A percentile compares a stretch with the other conserved stretches of the same genome.
Conservation (phyloP, 1,140 invertebrate species). For the Trypoxylus dichotomus region DNA sequence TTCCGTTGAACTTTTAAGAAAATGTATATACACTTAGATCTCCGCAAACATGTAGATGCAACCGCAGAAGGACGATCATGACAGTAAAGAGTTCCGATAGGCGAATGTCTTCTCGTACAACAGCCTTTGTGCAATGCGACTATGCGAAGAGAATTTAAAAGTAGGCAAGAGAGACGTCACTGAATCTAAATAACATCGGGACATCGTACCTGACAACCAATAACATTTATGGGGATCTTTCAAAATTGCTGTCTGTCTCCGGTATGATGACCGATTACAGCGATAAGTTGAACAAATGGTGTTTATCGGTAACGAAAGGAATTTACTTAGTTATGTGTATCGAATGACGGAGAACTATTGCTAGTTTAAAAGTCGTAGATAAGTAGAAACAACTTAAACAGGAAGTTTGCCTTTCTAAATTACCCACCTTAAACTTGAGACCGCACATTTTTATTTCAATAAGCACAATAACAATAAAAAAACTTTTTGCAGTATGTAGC, state of each 20-base stretch:
- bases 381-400: neutral
- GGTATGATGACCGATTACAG: neutral
- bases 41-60: neutral
- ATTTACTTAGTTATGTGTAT: neutral
- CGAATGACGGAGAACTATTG: neutral
- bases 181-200: slow-evolving; percentile 1
- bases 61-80: neutral
- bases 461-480: too few species aligned
- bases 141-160: neutral
- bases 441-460: neutral
- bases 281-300: neutral
- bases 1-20: neutral
- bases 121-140: slow-evolving; percentile 16
- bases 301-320: neutral
- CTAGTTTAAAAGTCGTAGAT: neutral
- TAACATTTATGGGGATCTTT: neutral
- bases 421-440: neutral
- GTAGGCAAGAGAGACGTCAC: neutral
- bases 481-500: too few species aligned
- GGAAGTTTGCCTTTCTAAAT: neutral
- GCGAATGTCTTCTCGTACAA: slow-evolving; percentile 14
- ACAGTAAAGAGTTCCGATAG: neutral
- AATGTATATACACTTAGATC: neutral
- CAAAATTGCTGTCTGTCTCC: neutral
- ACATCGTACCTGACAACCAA: neutral